Conservation (phyloP, 2,797 vertebrate genomes). For the Amphiprion clarkii region DNA sequence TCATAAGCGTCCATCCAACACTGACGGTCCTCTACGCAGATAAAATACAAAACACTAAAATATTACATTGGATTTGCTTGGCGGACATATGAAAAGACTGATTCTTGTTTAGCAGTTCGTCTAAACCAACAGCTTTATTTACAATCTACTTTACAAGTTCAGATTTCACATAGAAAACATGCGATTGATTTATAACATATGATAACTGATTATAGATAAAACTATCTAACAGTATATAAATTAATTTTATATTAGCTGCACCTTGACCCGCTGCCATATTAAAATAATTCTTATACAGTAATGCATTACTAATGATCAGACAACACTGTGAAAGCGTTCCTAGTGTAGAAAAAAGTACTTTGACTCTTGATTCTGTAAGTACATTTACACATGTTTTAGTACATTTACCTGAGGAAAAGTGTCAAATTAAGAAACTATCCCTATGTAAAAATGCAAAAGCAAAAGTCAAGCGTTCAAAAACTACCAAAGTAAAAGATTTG, state of each 20-base stretch:
- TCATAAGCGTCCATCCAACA: too few relatives aligned
- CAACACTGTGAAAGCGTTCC: too few relatives aligned
- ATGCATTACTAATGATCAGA: too few relatives aligned
- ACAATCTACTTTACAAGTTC: too few relatives aligned
- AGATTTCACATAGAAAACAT: neutral
- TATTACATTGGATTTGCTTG: neutral
- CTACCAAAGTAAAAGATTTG: too few relatives aligned
- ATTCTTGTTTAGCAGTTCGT: neutral
- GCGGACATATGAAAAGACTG: neutral
- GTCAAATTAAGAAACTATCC: too few relatives aligned
- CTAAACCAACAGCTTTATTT: neutral
- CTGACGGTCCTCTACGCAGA: neutral
- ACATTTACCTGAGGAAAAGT: too few relatives aligned
- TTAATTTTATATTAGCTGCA: neutral
- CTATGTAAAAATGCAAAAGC: too few relatives aligned
- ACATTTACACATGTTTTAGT: too few relatives aligned
- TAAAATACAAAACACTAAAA: neutral
- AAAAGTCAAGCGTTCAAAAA: too few relatives aligned
- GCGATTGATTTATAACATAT: neutral
- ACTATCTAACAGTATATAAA: neutral
- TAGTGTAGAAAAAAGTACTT: neutral
- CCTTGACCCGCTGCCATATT: neutral
- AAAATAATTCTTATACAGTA: neutral
- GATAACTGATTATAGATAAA: neutral
- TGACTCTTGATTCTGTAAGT: too few relatives aligned